Evolutionary conservation across 1,140 invertebrate genomes (phyloP).

Genomic region (Polypedilum pembai): DNA sequence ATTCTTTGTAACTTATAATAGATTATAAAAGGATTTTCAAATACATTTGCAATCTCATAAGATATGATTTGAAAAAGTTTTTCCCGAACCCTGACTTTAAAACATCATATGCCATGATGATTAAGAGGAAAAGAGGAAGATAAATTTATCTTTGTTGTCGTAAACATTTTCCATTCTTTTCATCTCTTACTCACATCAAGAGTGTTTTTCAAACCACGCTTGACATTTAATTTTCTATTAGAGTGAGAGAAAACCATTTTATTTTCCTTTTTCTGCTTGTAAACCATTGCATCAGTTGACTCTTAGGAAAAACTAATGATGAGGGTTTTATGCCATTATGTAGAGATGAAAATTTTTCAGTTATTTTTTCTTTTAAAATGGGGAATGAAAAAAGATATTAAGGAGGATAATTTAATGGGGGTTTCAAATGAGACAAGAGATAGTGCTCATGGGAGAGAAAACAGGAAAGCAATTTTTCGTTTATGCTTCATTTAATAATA

Average conservation of each 20-base stretch:
- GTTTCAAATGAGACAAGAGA: not conserved
- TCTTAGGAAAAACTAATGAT: not conserved
- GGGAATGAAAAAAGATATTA: not conserved
- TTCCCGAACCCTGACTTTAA: not conserved
- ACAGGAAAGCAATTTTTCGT: not conserved
- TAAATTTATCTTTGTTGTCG: constrained; percentile 6
- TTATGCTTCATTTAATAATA: not conserved
- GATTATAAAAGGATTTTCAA: too few relatives aligned
- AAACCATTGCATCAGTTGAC: not conserved
- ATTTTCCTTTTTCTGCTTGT: constrained; percentile 5
- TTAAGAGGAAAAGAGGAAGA: not conserved
- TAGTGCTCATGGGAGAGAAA: not conserved
- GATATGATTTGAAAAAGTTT: too few relatives aligned
- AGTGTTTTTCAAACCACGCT: constrained; percentile 9
- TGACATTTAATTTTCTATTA: constrained; percentile 20
- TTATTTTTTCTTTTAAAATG: not conserved
- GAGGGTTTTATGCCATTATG: not conserved
- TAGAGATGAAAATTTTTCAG: not conserved
- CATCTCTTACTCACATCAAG: not conserved
- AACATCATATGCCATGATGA: not conserved
- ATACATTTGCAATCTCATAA: too few relatives aligned
- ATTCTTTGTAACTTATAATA: too few relatives aligned
- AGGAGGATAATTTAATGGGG: not conserved
- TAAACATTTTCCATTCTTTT: constrained; percentile 6
- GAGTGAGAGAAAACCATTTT: constrained; percentile 25